Evolutionary conservation across 2,113 vertebrate species (phyloP).

Genomic region (Circaetus cinerascens): DNA sequence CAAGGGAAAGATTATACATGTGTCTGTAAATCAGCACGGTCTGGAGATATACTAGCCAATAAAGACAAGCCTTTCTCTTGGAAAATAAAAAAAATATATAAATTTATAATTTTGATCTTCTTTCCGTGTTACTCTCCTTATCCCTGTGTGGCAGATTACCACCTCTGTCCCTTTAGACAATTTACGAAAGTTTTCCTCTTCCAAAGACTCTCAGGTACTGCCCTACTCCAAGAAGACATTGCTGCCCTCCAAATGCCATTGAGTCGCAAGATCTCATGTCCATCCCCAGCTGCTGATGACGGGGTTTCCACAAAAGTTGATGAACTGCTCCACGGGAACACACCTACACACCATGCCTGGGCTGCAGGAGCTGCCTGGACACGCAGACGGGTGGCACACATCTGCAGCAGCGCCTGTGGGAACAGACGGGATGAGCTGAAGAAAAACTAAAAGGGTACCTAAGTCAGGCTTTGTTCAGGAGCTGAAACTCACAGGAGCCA

Average conservation of each 20-base stretch:
- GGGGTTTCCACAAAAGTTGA: not conserved
- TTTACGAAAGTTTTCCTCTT: not conserved
- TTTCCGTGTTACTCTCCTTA: not conserved
- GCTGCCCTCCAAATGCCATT: not conserved
- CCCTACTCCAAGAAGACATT: not conserved
- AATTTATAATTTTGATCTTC: not conserved
- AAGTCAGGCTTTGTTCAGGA: not conserved
- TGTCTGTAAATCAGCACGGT: not conserved
- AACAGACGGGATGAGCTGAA: not conserved
- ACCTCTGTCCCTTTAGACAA: not conserved
- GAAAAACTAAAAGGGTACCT: not conserved
- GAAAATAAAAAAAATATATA: not conserved
- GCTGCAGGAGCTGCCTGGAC: not conserved
- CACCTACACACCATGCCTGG: accelerated
- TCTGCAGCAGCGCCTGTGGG: not conserved
- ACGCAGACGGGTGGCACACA: not conserved
- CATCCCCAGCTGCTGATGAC: not conserved
- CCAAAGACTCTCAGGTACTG: not conserved
- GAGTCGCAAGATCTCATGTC: not conserved
- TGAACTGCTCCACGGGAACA: not conserved
- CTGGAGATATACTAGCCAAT: not conserved
- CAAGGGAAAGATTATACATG: not conserved
- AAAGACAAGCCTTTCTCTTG: not conserved
- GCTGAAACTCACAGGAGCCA: not conserved
- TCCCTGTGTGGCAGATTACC: not conserved